Evolutionary conservation across 2,888 invertebrate genomes (phyloP).

Genomic region (Reticulitermes lucifugus): DNA sequence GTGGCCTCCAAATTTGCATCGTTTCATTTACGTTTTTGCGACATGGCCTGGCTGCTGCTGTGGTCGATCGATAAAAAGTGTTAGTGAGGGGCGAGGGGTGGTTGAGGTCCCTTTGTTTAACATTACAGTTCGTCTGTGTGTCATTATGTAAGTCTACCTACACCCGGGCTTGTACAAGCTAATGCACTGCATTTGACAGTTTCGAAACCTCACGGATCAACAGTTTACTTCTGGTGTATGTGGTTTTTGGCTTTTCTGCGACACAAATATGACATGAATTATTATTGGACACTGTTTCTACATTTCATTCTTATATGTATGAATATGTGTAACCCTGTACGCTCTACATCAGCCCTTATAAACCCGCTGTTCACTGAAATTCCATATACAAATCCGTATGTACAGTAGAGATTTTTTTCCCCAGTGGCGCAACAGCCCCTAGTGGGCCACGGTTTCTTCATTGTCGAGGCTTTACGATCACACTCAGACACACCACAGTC

Average conservation of each 20-base stretch:
- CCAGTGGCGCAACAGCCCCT: no score
- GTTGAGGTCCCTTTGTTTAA: conserved; percentile 26
- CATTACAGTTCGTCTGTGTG: not conserved
- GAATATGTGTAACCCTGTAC: no score
- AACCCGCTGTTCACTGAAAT: no score
- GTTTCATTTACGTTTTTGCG: conserved; percentile 21
- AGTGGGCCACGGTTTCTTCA: no score
- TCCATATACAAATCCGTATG: no score
- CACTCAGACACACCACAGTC: no score
- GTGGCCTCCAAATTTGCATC: conserved; percentile 30
- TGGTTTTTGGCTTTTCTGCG: not conserved
- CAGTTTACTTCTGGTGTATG: not conserved
- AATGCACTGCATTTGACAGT: conserved; percentile 12
- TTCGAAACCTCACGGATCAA: conserved; percentile 31
- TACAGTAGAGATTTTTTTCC: no score
- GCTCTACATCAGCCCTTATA: no score
- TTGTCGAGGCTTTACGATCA: no score
- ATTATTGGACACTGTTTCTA: not conserved
- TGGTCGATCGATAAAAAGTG: conserved; percentile 23
- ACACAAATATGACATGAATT: not conserved
- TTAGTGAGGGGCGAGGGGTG: not conserved
- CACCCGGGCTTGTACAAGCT: not conserved
- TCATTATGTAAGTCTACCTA: conserved; percentile 17
- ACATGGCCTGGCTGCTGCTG: not conserved
- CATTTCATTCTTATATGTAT: not conserved